Percentiles rank a stretch among this genome's conserved stretches.
phyloP scores from a whole-genome alignment of 2,888 invertebrate genomes.

The Ophion slaviceki region DNA sequence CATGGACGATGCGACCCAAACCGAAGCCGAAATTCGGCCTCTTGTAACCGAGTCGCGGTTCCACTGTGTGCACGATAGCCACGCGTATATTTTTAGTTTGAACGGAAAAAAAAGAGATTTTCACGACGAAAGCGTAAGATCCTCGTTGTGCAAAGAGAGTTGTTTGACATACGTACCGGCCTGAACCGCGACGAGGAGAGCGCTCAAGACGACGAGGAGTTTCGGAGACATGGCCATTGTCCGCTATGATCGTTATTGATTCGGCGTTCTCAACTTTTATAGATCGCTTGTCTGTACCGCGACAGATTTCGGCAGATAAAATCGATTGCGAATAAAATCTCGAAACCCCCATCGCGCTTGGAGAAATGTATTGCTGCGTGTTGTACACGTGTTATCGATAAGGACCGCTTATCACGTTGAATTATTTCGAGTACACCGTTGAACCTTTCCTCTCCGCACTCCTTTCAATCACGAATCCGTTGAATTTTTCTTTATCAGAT shows the following conservation, averaged over 20 bases:
- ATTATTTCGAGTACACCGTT: neutral
- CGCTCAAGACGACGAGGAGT: slow-evolving; percentile 58
- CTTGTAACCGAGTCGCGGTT: slow-evolving; percentile 62
- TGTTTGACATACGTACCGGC: slow-evolving; percentile 68
- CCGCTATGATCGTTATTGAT: neutral
- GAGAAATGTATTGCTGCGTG: neutral
- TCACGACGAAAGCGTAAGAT: neutral
- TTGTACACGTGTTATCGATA: neutral
- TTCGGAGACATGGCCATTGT: slow-evolving; percentile 68
- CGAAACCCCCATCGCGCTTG: neutral
- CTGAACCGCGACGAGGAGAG: slow-evolving; percentile 63
- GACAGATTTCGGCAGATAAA: neutral
- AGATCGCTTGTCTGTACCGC: neutral
- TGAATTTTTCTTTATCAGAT: no score
- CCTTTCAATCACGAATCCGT: no score
- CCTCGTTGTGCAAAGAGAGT: neutral
- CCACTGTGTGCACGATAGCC: neutral
- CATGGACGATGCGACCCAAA: slow-evolving; percentile 71
- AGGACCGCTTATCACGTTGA: neutral
- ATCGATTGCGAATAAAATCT: neutral
- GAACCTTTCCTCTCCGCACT: no score
- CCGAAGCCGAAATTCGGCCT: slow-evolving; percentile 39
- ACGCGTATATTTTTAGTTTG: no score
- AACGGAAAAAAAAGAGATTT: neutral
- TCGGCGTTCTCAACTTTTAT: slow-evolving; percentile 1